Base-by-base conservation (phyloP, 2,113 vertebrate species). In the Haemorhous mexicanus region DNA sequence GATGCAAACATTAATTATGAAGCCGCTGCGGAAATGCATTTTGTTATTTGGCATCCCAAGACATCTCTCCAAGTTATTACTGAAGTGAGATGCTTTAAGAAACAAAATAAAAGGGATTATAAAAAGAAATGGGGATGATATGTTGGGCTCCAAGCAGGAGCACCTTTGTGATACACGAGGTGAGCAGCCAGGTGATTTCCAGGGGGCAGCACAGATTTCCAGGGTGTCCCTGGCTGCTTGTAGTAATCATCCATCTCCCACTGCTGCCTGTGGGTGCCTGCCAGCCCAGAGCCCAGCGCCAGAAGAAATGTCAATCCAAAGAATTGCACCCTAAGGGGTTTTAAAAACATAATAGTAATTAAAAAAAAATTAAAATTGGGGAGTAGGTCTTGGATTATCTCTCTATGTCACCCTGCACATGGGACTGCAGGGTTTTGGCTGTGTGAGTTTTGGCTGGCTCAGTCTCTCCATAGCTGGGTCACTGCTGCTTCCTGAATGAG, bases 1-100 rank as follows among this genome's bases (percentile, higher is more conserved):
- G 98, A 98, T 97, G 97, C 96, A 97, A 98, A 98, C 97, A 98
- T 98, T 99, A 98, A 99, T 99, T 98, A 98, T 98, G 98, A 97
- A 98, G 97, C 97, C 69, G 49, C 97, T 91, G 96, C 97, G 95
- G 97, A 98, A 98, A 98, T 96, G 97, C 98, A 91, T 98, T 97
- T 97, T 97, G 97, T 98, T 97, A 98, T 98, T 98, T 98, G 97
- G 94, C 95, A 95, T 95, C 96, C 94, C 79, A 74, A 96, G 97
- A 95, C 96, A 92, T 97, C 95, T 90, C 96, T 95, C 84, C 90
- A 28, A 83, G 92, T 97, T 97, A 97, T 97, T 96, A 46, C 88
- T 28, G 85, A 94, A 91, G 96, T 68, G 73, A 84, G 85, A 69
- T 64, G 87, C 61, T 63, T 70, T 64, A n/a, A n/a, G 46, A 52